Percentiles rank a stretch among this genome's conserved stretches.
phyloP scores from a whole-genome alignment of 2,888 invertebrate species.

The Cheilosia variabilis region DNA sequence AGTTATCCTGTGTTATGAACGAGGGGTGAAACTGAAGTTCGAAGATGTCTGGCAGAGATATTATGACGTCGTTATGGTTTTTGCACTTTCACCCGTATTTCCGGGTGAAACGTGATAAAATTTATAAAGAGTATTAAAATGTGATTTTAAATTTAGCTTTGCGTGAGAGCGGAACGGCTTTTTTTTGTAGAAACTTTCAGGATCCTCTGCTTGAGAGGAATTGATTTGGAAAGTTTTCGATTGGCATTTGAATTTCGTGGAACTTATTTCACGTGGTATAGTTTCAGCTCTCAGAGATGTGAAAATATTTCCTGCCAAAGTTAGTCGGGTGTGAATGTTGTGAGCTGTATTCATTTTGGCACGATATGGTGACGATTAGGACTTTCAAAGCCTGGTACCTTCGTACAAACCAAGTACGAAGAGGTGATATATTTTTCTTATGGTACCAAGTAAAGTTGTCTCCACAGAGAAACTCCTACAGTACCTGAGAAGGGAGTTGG shows the following conservation, averaged over 20 bases:
- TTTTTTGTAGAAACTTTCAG: neutral
- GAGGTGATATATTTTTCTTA: too few species aligned
- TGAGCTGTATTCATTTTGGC: neutral
- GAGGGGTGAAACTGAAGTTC: constrained; percentile 42
- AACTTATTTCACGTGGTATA: neutral
- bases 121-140: neutral
- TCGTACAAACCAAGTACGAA: too few species aligned
- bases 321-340: neutral
- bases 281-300: neutral
- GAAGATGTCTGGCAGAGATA: constrained; percentile 65
- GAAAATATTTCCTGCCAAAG: neutral
- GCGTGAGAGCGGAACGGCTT: neutral
- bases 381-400: too few species aligned
- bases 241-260: neutral
- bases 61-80: constrained; percentile 46
- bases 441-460: neutral
- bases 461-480: neutral
- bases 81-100: constrained; percentile 4
- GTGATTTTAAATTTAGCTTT: neutral
- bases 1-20: constrained; percentile 42
- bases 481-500: too few species aligned
- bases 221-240: neutral
- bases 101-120: neutral
- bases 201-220: neutral
- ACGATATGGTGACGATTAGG: too few species aligned